Evolutionary conservation across 1,140 invertebrate species (phyloP).

Genomic region (Cyclina sinensis): DNA sequence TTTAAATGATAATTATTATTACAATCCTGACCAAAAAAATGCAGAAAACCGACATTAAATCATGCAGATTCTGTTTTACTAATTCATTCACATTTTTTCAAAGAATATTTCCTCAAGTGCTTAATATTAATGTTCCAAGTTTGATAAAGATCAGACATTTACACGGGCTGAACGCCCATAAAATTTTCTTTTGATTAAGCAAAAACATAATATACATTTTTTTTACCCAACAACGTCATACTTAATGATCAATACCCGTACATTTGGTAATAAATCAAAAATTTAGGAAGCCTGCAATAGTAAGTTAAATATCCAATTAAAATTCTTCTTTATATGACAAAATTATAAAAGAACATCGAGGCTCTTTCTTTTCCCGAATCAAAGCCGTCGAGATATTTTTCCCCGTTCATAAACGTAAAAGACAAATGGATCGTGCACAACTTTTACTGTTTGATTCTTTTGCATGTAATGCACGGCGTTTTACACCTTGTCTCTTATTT

Average conservation of each 20-base stretch:
- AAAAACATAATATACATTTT: neutral
- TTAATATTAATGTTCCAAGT: neutral
- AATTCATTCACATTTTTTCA: no score
- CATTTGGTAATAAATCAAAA: neutral
- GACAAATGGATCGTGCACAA: neutral
- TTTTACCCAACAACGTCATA: conserved; percentile 1
- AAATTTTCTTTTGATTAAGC: conserved; percentile 10
- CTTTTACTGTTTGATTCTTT: conserved; percentile 8
- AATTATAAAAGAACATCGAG: no score
- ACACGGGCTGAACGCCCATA: neutral
- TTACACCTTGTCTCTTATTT: neutral
- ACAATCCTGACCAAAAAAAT: no score
- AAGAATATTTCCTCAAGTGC: no score
- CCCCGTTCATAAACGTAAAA: no score
- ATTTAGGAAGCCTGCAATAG: neutral
- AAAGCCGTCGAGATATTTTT: neutral
- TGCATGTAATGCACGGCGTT: conserved; percentile 7
- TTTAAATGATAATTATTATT: no score
- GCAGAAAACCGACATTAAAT: no score
- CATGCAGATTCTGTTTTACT: no score
- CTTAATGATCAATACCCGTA: neutral
- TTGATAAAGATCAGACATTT: neutral
- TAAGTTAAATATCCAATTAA: conserved; percentile 19
- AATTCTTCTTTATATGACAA: conserved; percentile 14
- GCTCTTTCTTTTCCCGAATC: conserved; percentile 2